Conservation (phyloP, 2,113 vertebrate genomes). For the Passer domesticus region DNA sequence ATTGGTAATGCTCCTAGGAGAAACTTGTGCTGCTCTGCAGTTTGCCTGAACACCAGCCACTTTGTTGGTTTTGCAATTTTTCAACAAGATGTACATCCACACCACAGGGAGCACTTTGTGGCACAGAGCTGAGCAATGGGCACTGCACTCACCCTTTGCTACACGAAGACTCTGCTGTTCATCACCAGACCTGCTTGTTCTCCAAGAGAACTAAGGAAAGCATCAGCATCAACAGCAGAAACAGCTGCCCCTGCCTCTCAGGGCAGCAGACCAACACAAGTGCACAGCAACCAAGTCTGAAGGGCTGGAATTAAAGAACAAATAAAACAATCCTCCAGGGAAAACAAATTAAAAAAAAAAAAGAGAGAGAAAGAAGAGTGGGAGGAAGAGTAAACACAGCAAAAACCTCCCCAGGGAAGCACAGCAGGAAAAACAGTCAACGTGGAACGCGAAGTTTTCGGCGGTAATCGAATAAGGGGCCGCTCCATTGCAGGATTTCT, state of each 20-base stretch:
- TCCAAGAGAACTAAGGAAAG: not conserved
- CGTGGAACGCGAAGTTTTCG: not conserved
- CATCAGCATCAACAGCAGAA: not conserved
- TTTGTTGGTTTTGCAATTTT: not conserved
- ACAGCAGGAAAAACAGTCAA: not conserved
- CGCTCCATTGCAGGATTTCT: not conserved
- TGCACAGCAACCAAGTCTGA: not conserved
- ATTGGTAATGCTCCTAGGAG: not conserved
- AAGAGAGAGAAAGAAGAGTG: not conserved
- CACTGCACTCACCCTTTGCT: not conserved
- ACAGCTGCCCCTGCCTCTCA: not conserved
- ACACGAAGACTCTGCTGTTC: fast-evolving
- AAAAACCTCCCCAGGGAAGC: conserved; percentile 12
- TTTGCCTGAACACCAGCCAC: not conserved
- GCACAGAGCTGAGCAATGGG: not conserved
- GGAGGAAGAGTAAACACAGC: not conserved
- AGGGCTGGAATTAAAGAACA: not conserved
- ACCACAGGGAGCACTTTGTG: not conserved
- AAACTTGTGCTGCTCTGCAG: not conserved
- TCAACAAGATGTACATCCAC: not conserved
- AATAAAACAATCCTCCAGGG: not conserved
- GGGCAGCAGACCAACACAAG: not conserved
- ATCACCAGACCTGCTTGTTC: not conserved
- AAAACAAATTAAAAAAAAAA: not conserved
- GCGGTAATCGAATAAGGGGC: not conserved